Base-by-base conservation (phyloP, 1,140 invertebrate genomes). In the Conus betulinus region DNA sequence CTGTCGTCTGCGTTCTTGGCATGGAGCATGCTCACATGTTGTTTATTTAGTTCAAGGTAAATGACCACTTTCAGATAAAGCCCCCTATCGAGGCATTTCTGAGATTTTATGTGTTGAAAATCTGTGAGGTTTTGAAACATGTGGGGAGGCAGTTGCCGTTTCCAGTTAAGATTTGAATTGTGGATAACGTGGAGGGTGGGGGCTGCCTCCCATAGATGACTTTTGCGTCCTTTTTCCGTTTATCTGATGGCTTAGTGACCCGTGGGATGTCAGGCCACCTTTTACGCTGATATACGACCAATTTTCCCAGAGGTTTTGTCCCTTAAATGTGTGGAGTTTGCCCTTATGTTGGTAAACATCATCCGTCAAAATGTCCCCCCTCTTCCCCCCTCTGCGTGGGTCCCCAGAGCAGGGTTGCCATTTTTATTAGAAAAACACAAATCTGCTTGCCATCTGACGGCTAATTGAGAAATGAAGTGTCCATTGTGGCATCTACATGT, bases 191-290 rank as follows among this genome's bases (percentile, higher is more conserved):
- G 55, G 17, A 52, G 27, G 81, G 81, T 83, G 60, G 67, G 20
- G 67, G 67, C 25, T 84, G 52, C 52, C 82, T 63, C 23, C 23
- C 57, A 84, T 67, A 84, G 82, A 84, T 84, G 82, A 84, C 55
- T 84, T 84, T 84, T 63, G 57, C 82, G 23, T 84, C 53, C 82
- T 53, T 84, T 27, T 27, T 63, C 39, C 53, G 15, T 20, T 27
- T 84, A 84, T 84, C 82, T 25, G 82, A 84, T 84, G 82, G 55
- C 82, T 84, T 84, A 84, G 53, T 84, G 82, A 84, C 82, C 82
- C 82, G 82, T 84, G 57, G n/a, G 53, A 84, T 53, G 82, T 67
- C 82, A 11, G 57, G n/a, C 82, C 23, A 84, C 82, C n/a, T 63
- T 67, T 84, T 83, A 15, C 15, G 20, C 81, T 83, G 81, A 83